Evolutionary conservation across 2,888 invertebrate genomes (phyloP), one percentile per base, ranked within the genome.

Genomic region (Patella depressa): DNA sequence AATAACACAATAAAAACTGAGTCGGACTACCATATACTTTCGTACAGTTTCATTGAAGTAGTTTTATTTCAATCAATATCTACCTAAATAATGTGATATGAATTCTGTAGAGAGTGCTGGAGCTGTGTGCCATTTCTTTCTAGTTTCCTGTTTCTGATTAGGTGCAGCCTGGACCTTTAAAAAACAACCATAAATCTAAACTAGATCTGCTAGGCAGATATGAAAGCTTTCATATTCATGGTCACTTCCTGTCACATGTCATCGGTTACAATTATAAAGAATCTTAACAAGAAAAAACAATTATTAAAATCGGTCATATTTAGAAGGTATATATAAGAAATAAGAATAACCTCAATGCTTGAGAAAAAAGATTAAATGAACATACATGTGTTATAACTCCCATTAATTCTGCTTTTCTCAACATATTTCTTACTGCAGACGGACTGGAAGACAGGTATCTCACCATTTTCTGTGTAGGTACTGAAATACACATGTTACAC

Each of bases 51-150:
- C 65, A 7, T 65, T 9, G 11, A n/a, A 19, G n/a, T 65, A 7
- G 7, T 19, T 12, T 19, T 65, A n/a, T 7, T 19, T 65, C 65
- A 19, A 15, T 14, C 45, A 11, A 14, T 29, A 76, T 80, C 75
- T 83, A 92, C 92, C 92, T 77, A 97, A 92, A 90, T 96, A 98
- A 91, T 98, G 98, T 0, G 96, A 96, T 74, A 98, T 96, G 91
- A 97, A 99, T 91, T 98, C 98, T 0, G 97, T 96, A 72, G 96
- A 96, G 90, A 98, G 97, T 0, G 98, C 97, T 0, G 98, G 97
- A 0, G 96, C 95, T 80, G 98, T 95, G 91, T 98, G 97, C 96
- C 97, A 97, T 85, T 98, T 97, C 85, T 97, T 96, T 14, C 96
- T 94, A 7, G 97, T 95, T 88, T 98, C 98, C 5, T 95, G 85